Percentiles rank a stretch among this genome's conserved stretches.
Conservation (phyloP, 2,888 invertebrate genomes). For the Neoascia interrupta region DNA sequence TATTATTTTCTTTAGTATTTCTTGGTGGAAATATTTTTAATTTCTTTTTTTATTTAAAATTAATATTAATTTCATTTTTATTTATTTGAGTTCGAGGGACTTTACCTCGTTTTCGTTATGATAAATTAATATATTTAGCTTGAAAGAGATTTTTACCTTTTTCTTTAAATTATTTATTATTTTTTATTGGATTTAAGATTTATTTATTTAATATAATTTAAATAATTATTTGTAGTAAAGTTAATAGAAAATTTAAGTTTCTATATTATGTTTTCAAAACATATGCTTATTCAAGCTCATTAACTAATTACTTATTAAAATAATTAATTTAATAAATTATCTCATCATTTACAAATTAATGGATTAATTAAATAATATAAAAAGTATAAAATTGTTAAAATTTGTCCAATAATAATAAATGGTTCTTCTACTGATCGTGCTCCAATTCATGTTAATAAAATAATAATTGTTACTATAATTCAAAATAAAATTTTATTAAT, state of each 20-base stretch:
- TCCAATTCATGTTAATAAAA: no score
- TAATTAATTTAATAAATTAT: constrained; percentile 83
- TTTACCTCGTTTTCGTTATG: constrained; percentile 87
- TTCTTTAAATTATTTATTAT: constrained; percentile 83
- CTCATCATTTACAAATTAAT: no score
- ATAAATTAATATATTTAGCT: constrained; percentile 86
- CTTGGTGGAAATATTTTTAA: constrained; percentile 81
- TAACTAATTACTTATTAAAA: no score
- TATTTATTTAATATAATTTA: constrained; percentile 76
- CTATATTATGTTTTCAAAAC: constrained; percentile 87
- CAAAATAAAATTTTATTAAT: no score
- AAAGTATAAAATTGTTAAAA: no score
- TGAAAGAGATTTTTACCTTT: constrained; percentile 84
- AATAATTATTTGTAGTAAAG: constrained; percentile 80
- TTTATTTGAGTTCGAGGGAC: constrained; percentile 85
- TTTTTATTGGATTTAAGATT: constrained; percentile 82
- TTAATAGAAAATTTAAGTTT: no score
- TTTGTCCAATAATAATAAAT: constrained; percentile 83
- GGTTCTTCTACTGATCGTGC: constrained; percentile 86
- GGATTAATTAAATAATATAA: no score
- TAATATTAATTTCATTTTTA: constrained; percentile 82
- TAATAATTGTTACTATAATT: no score
- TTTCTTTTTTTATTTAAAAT: constrained; percentile 81
- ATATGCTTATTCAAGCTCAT: constrained; percentile 84
- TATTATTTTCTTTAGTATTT: constrained; percentile 83